Percentiles rank a stretch among this genome's conserved stretches.
These are phyloP conservation scores for Hyperopisus bebe DNA, from an alignment of 2,113 vertebrate genomes.

Conservation along the genomic window DNA sequence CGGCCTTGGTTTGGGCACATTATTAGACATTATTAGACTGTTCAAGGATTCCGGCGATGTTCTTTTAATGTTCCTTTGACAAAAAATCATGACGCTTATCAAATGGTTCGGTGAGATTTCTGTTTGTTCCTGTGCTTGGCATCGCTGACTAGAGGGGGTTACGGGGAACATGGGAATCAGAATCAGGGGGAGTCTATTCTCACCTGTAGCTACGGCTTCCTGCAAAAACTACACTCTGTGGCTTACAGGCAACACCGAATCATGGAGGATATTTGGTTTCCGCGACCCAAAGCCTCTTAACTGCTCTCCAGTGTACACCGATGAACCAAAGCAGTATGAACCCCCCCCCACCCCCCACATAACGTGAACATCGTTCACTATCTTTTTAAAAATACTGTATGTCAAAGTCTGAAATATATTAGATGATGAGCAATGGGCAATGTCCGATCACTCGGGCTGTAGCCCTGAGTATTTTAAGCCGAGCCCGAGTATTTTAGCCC, in stretches of 20 bases:
- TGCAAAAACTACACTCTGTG: constrained; percentile 31
- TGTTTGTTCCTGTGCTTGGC: not conserved
- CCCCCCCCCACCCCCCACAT: no score
- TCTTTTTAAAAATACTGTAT: not conserved
- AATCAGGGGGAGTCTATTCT: constrained; percentile 52
- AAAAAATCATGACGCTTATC: not conserved
- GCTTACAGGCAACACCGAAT: constrained; percentile 14
- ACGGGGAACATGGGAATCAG: constrained; percentile 67
- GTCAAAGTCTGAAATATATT: not conserved
- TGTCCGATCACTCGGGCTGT: no score
- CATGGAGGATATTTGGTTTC: not conserved
- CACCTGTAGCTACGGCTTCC: constrained; percentile 55
- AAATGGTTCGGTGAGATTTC: not conserved
- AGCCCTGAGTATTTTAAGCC: no score
- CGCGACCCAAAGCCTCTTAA: not conserved
- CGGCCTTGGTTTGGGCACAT: constrained; percentile 66
- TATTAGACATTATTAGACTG: constrained; percentile 48
- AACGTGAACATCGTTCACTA: not conserved
- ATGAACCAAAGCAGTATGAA: not conserved
- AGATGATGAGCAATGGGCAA: no score
- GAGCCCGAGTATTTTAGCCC: no score
- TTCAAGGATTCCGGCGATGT: not conserved
- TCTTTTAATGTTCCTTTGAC: not conserved
- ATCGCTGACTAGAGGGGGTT: not conserved
- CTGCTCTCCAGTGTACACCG: not conserved